Percentiles rank a stretch among this genome's conserved stretches.
These are phyloP conservation scores for Plebejus anna DNA, from an alignment of 2,888 invertebrate genomes.

Conservation along the genomic window DNA sequence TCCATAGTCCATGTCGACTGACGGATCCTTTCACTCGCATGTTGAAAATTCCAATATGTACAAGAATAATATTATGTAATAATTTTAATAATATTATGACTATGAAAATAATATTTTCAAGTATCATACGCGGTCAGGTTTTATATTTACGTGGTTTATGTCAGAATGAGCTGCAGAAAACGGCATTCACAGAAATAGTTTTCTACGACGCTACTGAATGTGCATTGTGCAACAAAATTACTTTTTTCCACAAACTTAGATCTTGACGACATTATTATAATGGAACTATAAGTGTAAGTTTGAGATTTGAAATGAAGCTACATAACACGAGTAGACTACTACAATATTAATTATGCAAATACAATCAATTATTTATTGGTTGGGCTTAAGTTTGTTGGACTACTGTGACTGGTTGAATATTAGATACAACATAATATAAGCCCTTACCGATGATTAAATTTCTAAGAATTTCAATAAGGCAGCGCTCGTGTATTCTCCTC, in stretches of 20 bases:
- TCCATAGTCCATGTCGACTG: not conserved
- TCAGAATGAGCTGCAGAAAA: not conserved
- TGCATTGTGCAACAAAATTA: not conserved
- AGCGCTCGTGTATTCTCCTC: not conserved
- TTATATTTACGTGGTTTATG: too few species aligned
- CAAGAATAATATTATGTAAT: not conserved
- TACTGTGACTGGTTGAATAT: too few species aligned
- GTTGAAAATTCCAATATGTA: not conserved
- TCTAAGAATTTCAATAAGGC: not conserved
- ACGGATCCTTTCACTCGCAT: not conserved
- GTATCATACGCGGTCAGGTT: too few species aligned
- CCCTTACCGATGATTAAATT: not conserved
- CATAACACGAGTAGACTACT: too few species aligned
- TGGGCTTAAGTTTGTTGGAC: too few species aligned
- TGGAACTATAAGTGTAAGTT: too few species aligned
- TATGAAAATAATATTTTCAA: too few species aligned
- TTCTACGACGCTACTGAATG: not conserved
- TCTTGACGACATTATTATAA: not conserved
- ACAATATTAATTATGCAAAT: not conserved
- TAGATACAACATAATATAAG: too few species aligned
- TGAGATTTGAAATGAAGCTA: too few species aligned
- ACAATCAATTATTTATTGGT: not conserved
- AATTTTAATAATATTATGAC: too few species aligned
- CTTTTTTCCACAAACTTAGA: not conserved
- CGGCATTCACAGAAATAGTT: too few species aligned